Evolutionary conservation across 2,113 vertebrate species (phyloP).

Genomic region (Microcebus lehilahytsara): DNA sequence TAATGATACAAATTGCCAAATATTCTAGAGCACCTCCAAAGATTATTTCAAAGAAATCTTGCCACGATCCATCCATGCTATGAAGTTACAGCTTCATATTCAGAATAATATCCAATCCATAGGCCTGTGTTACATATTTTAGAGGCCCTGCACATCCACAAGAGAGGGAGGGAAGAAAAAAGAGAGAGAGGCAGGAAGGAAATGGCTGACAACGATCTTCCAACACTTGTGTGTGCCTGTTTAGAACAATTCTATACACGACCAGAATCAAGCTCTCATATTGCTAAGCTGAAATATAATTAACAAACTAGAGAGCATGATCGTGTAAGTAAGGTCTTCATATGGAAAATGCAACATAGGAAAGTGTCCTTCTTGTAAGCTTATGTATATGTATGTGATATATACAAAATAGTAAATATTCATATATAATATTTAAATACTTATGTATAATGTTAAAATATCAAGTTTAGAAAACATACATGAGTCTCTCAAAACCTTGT

Average conservation of each 20-base stretch:
- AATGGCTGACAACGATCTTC: not conserved
- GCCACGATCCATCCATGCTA: not conserved
- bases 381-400: not conserved
- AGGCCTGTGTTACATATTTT: not conserved
- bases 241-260: not conserved
- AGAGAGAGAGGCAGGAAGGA: not conserved
- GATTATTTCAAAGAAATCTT: constrained; percentile 12
- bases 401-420: not conserved
- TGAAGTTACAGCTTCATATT: not conserved
- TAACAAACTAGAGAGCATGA: not conserved
- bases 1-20: not conserved
- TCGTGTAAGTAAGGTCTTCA: not conserved
- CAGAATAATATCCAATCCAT: not conserved
- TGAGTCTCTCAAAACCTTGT: constrained; percentile 4
- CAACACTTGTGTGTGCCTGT: not conserved
- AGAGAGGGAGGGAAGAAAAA: not conserved
- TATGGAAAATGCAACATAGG: not conserved
- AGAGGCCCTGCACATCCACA: not conserved
- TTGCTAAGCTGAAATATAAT: not conserved
- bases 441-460: not conserved
- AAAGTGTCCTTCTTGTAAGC: not conserved
- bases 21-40: not conserved
- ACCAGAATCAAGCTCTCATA: not conserved
- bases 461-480: not conserved
- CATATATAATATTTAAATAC: not conserved